These are phyloP conservation scores for Scelioninae gen. 2 DNA, from an alignment of 2,888 invertebrate species.

Conservation along the genomic window DNA sequence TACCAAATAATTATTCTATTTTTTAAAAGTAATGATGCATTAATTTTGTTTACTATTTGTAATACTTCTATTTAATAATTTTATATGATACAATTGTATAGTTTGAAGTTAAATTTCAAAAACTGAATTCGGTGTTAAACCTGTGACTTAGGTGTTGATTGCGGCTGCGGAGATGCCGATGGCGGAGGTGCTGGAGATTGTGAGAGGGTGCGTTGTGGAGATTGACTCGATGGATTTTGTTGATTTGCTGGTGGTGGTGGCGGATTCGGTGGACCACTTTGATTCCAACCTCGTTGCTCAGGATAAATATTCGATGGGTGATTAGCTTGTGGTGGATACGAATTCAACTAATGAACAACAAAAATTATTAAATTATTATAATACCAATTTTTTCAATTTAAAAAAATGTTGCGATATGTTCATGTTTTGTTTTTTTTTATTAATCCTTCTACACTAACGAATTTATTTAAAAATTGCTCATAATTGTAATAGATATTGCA, in stretches of 20 bases:
- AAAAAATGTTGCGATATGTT: no score
- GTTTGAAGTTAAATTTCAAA: no score
- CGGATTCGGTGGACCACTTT: constrained; percentile 72
- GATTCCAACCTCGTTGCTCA: constrained; percentile 74
- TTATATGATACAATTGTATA: background rate
- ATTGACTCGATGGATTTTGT: constrained; percentile 72
- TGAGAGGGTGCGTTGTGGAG: constrained; percentile 73
- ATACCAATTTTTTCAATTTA: no score
- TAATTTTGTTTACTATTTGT: background rate
- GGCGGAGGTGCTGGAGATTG: constrained; percentile 74
- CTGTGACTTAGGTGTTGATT: constrained; percentile 70
- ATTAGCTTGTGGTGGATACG: constrained; percentile 71
- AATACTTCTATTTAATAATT: no score
- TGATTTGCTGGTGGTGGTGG: constrained; percentile 71
- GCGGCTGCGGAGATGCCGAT: constrained; percentile 74
- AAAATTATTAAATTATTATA: constrained; percentile 6
- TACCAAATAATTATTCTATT: constrained; percentile 6
- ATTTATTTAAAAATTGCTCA: no score
- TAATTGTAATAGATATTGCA: no score
- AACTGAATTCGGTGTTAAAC: no score
- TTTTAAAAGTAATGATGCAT: background rate
- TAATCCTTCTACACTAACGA: no score
- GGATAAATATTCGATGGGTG: constrained; percentile 72
- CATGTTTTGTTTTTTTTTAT: no score
- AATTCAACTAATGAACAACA: constrained; percentile 67